Evolutionary conservation across 2,888 invertebrate species (phyloP), one percentile per base, ranked within the genome.

Genomic region (Eupithecia subfuscata): DNA sequence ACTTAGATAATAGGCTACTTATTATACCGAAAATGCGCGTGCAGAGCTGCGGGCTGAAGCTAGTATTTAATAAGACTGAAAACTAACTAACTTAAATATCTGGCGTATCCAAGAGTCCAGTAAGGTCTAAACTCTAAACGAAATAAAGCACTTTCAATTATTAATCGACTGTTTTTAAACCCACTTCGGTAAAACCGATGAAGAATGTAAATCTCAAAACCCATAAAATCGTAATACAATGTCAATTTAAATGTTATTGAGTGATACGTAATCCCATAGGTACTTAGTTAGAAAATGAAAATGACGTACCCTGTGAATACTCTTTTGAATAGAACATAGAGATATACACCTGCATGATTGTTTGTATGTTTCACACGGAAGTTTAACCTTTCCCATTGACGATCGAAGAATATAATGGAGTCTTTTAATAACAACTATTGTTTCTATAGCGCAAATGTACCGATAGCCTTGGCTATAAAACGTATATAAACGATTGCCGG

Each of bases 281-380:
- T 40, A 30, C 30, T 30, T 30, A 67, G 18, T n/a, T 22, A 68
- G 14, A 40, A 43, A 43, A 43, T 40, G 18, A 40, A 68, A 68
- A 68, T 69, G 71, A 43, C 70, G 68, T 65, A 56, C 68, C 68
- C 48, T 77, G 74, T 70, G 77, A 74, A 71, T 71, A 74, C 40
- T 43, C 52, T 30, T 71, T 63, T 76, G 78, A 81, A 79, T 76
- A 75, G 71, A 77, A 78, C 73, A 78, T 71, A 77, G 76, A 75
- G 63, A 71, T 68, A 71, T 52, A 71, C 69, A 75, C 70, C 73
- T 79, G 78, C 79, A 81, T 84, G 83, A 86, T 89, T 85, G 84
- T 84, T 83, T 82, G 82, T 83, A 80, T 79, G 78, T 81, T 88
- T 91, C 91, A 89, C 92, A 92, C 91, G 91, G 91, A 91, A 91